Evolutionary conservation across 2,797 vertebrate genomes (phyloP).

Genomic region (Dermochelys coriacea): DNA sequence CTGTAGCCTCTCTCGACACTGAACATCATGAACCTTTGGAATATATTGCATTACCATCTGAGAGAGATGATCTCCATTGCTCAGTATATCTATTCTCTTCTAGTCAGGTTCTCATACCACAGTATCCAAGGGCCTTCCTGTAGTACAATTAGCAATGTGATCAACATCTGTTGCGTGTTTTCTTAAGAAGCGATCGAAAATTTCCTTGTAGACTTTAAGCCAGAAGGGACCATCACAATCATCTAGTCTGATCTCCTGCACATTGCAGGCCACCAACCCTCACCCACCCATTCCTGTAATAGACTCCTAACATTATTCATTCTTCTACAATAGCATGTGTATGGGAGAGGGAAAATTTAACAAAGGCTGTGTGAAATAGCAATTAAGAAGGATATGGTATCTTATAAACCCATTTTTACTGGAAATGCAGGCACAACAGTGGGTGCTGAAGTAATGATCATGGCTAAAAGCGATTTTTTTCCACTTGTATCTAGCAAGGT

Average conservation of each 20-base stretch:
- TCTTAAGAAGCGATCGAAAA: not conserved
- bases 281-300: no score
- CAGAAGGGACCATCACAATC: no score
- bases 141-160: not conserved
- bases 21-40: not conserved
- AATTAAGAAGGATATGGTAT: not conserved
- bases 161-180: not conserved
- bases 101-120: not conserved
- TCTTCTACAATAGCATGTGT: not conserved
- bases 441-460: not conserved
- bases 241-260: no score
- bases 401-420: not conserved
- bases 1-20: not conserved
- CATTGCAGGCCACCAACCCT: no score
- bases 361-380: not conserved
- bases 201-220: no score
- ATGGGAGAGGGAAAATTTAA: not conserved
- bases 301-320: not conserved
- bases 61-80: no score
- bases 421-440: not conserved
- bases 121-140: constrained; percentile 1
- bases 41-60: not conserved
- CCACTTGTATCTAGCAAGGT: not conserved
- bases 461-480: not conserved
- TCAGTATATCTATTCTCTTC: fast-evolving